Conservation (phyloP, 1,140 invertebrate genomes). For the Pomacea maculata region DNA sequence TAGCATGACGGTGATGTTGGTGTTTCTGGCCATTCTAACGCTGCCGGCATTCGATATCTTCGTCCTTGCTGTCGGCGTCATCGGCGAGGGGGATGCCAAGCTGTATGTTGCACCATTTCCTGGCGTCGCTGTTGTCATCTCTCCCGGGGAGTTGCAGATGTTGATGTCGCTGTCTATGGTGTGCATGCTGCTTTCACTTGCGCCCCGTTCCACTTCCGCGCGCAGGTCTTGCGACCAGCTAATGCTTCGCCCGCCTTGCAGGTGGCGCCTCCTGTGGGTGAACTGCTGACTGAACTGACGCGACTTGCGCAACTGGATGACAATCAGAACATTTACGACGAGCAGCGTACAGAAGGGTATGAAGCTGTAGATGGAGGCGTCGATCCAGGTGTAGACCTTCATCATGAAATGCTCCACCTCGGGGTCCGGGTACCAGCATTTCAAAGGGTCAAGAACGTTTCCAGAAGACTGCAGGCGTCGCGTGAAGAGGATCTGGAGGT, state of each 20-base stretch:
- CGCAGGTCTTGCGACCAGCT: background rate
- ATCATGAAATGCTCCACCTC: conserved; percentile 13
- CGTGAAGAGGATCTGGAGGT: conserved; percentile 24
- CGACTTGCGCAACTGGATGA: conserved; percentile 7
- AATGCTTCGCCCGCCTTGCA: too few species aligned
- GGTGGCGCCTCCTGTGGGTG: background rate
- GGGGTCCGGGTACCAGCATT: conserved; percentile 4
- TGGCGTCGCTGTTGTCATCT: too few species aligned
- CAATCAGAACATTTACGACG: conserved; percentile 24
- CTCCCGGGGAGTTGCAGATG: too few species aligned
- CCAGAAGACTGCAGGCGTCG: background rate
- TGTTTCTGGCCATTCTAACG: background rate
- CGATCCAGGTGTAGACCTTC: conserved; percentile 28
- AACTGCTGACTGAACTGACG: conserved; percentile 11
- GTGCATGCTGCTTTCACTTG: background rate
- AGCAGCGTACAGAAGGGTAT: conserved; percentile 21
- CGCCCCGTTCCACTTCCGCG: background rate
- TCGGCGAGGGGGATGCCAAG: background rate
- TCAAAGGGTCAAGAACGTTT: background rate
- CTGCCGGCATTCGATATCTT: background rate
- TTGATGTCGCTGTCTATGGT: conserved; percentile 1
- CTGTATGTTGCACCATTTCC: too few species aligned
- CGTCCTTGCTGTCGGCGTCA: background rate
- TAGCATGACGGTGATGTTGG: conserved; percentile 26
- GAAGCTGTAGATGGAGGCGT: conserved; percentile 31